Base-by-base conservation (phyloP, 92 coral and sea anemone species). In the Metridium senile region DNA sequence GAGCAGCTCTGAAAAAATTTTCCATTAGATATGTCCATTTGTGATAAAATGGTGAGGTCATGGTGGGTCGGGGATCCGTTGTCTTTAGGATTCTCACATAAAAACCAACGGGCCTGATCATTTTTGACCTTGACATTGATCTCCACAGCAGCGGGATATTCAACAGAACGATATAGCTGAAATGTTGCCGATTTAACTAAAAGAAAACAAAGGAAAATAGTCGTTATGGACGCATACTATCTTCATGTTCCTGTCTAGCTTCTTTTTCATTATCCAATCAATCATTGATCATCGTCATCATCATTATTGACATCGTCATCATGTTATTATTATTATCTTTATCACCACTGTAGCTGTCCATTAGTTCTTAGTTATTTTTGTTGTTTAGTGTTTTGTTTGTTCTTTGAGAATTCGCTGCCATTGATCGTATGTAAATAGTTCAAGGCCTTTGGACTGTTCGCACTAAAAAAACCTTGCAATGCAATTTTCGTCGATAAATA, bases 161-260 rank as follows among this genome's bases (percentile, higher is more conserved):
- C 19, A 17, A 49, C 35, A n/a, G 58, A 39, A 31, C 1, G 52
- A 16, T n/a, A 0, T 6, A 70, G 47, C 3, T 9, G 17, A 56
- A 70, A 70, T 3, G 75, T 70, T 22, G 75, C 45, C 29, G 62
- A 23, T 21, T 70, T 70, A 13, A 11, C 75, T 70, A n/a, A 54
- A 2, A 4, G 17, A 45, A 17, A 7, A 7, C 8, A 54, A 54
- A 17, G 9, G 17, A 17, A 17, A 3, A 54, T 8, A 17, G 61
- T 54, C 8, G 13, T 39, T 6, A 13, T 6, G 6, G 49, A 13
- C 6, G n/a, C n/a, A n/a, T n/a, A n/a, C 13, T 13, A 22, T 26
- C 22, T 1, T 26, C 1, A 59, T 2, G 2, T 10, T 17, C 10
- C 21, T 4, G n/a, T n/a, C n/a, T n/a, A n/a, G n/a, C n/a, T n/a